Base-by-base conservation (phyloP, 1,140 invertebrate species). In the Copidosoma floridanum region DNA sequence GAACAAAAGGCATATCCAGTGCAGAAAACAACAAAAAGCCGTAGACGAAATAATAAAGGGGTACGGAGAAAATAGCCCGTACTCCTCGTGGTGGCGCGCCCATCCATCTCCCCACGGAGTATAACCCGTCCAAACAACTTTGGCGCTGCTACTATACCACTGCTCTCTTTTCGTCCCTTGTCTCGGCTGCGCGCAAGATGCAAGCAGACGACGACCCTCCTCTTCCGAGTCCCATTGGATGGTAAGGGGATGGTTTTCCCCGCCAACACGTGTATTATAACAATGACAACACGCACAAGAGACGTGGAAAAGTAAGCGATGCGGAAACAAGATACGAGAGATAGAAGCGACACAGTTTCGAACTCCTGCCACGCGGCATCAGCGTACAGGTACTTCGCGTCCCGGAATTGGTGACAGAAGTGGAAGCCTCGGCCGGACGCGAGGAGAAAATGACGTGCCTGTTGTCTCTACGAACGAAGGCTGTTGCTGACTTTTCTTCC, bases 91-190 rank as follows among this genome's bases (percentile, higher is more conserved):
- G n/a, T n/a, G n/a, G n/a, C n/a, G n/a, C n/a, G n/a, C n/a, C n/a
- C n/a, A n/a, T n/a, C n/a, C n/a, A n/a, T n/a, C n/a, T 57, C 64
- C 67, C 67, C 55, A 53, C 59, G 62, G 66, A 50, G 67, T 68
- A n/a, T n/a, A 66, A 68, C 70, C 68, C 66, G 71, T 71, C 71
- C 68, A 68, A 73, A 73, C 69, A 72, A 73, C 66, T 74, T 73
- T 73, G n/a, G 67, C 65, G 53, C 61, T 61, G 61, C 44, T 65
- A 63, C 63, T n/a, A n/a, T n/a, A n/a, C n/a, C n/a, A 47, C 11
- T 63, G 50, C 59, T 61, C 60, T 55, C 46, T 47, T 53, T 35
- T 18, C n/a, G n/a, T n/a, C n/a, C n/a, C n/a, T n/a, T n/a, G n/a
- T n/a, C n/a, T n/a, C n/a, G n/a, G n/a, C n/a, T n/a, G n/a, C n/a